Percentiles rank a stretch among this genome's conserved stretches.
Evolutionary conservation across 2,797 vertebrate genomes (phyloP).

Genomic region (Chloroceryle inda): DNA sequence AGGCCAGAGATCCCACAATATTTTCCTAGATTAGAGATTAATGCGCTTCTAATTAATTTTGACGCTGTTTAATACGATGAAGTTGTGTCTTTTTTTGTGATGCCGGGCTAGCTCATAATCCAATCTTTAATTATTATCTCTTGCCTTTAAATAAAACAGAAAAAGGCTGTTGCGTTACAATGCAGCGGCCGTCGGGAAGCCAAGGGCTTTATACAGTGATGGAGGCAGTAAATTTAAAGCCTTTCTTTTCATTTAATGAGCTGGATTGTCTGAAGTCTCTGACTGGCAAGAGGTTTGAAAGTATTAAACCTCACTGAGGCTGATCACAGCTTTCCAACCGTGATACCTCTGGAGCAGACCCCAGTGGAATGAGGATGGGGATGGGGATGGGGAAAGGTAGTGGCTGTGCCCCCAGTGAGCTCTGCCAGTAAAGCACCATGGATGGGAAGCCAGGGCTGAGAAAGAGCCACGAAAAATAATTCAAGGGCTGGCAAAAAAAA

Average conservation of each 20-base stretch:
- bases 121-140: conserved; percentile 59
- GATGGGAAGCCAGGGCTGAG: background rate
- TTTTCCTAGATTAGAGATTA: conserved; percentile 76
- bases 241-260: conserved; percentile 66
- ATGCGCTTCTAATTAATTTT: conserved; percentile 71
- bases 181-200: background rate
- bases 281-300: conserved; percentile 5
- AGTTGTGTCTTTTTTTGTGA: conserved; percentile 35
- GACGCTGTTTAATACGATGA: conserved; percentile 36
- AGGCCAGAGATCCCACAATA: conserved; percentile 54
- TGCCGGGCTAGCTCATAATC: conserved; percentile 43
- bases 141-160: background rate
- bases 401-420: background rate
- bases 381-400: background rate
- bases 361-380: background rate
- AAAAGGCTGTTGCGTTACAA: conserved; percentile 1
- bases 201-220: conserved; percentile 1
- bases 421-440: background rate
- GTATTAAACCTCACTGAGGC: background rate
- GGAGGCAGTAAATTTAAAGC: conserved; percentile 6
- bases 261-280: conserved; percentile 49
- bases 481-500: conserved; percentile 10
- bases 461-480: background rate
- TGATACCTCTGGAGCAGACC: background rate
- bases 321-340: background rate